Percentiles rank a stretch among this genome's conserved stretches.
Conservation (phyloP, 2,888 invertebrate genomes). For the Yponomeuta plumbellus region DNA sequence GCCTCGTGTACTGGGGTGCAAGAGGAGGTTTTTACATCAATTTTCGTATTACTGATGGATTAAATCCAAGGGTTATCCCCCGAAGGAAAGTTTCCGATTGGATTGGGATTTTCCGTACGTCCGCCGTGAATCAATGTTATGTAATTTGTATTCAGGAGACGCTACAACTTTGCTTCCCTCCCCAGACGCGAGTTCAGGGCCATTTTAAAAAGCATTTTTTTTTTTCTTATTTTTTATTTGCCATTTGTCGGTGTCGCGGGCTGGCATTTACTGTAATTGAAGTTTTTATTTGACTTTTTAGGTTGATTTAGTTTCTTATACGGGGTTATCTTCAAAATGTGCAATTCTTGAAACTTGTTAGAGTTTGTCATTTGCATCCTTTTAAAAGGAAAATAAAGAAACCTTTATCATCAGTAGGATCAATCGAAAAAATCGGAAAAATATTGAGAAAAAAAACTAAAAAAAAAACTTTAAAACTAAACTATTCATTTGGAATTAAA, state of each 20-base stretch:
- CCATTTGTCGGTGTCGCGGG: neutral
- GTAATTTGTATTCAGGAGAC: slow-evolving; percentile 70
- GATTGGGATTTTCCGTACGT: slow-evolving; percentile 42
- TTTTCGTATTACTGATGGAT: slow-evolving; percentile 75
- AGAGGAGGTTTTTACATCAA: slow-evolving; percentile 63
- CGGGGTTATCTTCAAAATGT: too few species aligned
- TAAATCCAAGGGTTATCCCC: slow-evolving; percentile 68
- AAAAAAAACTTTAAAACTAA: too few species aligned
- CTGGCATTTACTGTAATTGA: neutral
- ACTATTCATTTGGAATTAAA: too few species aligned
- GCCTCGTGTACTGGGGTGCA: slow-evolving; percentile 20
- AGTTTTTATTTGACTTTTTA: neutral
- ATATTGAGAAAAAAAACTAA: too few species aligned
- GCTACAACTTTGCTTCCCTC: slow-evolving; percentile 49
- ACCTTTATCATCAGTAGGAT: too few species aligned
- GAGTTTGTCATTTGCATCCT: too few species aligned
- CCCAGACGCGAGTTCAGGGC: slow-evolving; percentile 42
- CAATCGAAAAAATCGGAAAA: too few species aligned
- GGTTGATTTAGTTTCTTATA: too few species aligned
- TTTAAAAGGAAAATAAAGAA: too few species aligned
- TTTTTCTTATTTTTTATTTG: neutral
- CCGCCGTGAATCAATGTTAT: slow-evolving; percentile 66
- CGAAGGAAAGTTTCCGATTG: slow-evolving; percentile 64
- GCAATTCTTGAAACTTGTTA: too few species aligned
- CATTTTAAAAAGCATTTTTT: slow-evolving; percentile 50